Evolutionary conservation across 2,113 vertebrate genomes (phyloP).

Genomic region (Felis chaus): DNA sequence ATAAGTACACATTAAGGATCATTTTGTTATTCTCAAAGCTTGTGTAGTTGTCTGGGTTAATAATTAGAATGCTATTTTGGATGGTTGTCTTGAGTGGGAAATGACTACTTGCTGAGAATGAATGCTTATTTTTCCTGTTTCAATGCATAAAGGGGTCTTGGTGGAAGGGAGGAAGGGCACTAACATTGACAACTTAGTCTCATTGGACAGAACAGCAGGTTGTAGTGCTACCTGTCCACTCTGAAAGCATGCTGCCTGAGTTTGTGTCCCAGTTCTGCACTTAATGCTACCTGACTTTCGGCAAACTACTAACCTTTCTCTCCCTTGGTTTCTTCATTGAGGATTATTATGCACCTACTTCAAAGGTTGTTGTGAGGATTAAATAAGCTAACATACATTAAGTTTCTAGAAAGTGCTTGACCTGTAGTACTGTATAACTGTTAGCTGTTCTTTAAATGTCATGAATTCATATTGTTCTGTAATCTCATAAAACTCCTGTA

Average conservation of each 20-base stretch:
- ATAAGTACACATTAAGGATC: constrained; percentile 3
- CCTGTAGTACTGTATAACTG: not conserved
- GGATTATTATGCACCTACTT: not conserved
- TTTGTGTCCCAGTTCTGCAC: not conserved
- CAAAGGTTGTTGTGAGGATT: not conserved
- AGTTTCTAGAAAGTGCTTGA: not conserved
- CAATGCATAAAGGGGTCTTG: not conserved
- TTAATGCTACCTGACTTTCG: not conserved
- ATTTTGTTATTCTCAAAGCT: constrained; percentile 43
- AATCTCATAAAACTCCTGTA: not conserved
- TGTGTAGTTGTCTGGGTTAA: constrained; percentile 14
- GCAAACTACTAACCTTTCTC: not conserved
- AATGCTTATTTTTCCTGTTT: constrained; percentile 23
- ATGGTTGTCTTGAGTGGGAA: constrained; percentile 33
- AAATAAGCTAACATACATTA: not conserved
- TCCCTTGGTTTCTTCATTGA: not conserved
- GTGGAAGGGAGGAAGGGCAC: not conserved
- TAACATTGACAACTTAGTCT: not conserved
- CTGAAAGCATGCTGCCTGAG: not conserved
- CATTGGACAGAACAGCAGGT: not conserved
- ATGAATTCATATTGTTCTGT: not conserved
- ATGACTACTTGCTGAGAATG: constrained; percentile 15
- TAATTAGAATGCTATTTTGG: constrained; percentile 39
- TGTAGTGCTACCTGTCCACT: not conserved
- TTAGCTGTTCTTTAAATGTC: constrained; percentile 45